phyloP scores from a whole-genome alignment of 1,140 invertebrate genomes.

The Nasonia giraulti region DNA sequence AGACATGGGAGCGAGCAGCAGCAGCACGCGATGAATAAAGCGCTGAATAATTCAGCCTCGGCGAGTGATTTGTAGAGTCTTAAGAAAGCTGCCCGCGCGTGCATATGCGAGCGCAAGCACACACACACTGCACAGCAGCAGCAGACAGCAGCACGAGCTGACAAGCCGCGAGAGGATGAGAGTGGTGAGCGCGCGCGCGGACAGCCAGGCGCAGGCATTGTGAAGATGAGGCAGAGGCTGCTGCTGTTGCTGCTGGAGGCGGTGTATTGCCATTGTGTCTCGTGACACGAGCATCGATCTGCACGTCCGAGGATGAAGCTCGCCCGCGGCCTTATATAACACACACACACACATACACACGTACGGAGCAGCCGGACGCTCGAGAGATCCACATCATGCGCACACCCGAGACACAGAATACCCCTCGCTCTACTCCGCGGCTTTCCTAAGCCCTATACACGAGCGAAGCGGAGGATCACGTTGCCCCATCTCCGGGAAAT shows the following conservation, averaged over 20 bases:
- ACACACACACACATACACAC: not conserved
- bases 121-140: not conserved
- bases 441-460: too few relatives aligned
- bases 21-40: constrained; percentile 44
- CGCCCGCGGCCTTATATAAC: constrained; percentile 8
- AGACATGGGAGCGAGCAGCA: not conserved
- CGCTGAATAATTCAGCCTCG: constrained; percentile 20
- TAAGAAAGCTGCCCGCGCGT: not conserved
- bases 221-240: constrained; percentile 23
- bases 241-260: not conserved
- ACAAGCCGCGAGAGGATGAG: not conserved
- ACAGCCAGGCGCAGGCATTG: constrained; percentile 11
- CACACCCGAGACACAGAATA: not conserved
- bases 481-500: constrained; percentile 3
- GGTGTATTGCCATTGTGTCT: constrained; percentile 30
- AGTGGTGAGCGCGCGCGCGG: not conserved
- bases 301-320: not conserved
- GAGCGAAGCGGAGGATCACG: not conserved
- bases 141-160: not conserved
- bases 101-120: not conserved
- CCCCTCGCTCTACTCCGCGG: not conserved
- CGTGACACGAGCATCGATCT: constrained; percentile 34
- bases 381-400: not conserved
- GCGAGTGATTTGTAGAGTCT: constrained; percentile 30
- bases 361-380: not conserved